Conservation (phyloP, 2,797 vertebrate species). For the Mergus octosetaceus region DNA sequence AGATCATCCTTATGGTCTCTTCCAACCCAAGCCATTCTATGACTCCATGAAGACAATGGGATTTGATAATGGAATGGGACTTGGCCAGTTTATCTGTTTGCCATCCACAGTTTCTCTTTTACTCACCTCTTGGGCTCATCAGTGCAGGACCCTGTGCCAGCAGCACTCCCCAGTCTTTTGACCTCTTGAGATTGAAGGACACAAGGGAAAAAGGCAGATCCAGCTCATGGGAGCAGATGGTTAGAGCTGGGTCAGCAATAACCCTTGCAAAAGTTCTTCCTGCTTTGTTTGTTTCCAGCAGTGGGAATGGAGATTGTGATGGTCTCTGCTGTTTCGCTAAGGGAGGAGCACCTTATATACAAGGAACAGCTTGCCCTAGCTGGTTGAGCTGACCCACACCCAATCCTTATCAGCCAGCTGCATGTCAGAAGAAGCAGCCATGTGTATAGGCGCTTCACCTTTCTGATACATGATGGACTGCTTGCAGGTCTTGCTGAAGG, state of each 20-base stretch:
- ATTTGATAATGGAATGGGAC: background rate
- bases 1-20: too few species aligned
- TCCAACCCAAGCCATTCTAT: too few species aligned
- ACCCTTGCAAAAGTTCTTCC: background rate
- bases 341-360: background rate
- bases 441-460: background rate
- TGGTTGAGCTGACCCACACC: background rate
- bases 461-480: background rate
- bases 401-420: background rate
- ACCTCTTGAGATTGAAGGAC: background rate
- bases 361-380: background rate
- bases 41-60: background rate
- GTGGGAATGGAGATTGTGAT: rapidly evolving
- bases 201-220: background rate
- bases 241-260: background rate
- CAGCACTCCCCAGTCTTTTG: background rate
- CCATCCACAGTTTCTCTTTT: background rate
- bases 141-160: background rate
- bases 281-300: background rate
- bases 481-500: background rate
- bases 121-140: background rate
- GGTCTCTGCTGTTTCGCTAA: background rate
- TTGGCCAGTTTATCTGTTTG: background rate
- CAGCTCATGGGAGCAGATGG: background rate
- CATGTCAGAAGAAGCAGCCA: background rate